Conservation (phyloP, 2,113 vertebrate species). For the Sula dactylatra region DNA sequence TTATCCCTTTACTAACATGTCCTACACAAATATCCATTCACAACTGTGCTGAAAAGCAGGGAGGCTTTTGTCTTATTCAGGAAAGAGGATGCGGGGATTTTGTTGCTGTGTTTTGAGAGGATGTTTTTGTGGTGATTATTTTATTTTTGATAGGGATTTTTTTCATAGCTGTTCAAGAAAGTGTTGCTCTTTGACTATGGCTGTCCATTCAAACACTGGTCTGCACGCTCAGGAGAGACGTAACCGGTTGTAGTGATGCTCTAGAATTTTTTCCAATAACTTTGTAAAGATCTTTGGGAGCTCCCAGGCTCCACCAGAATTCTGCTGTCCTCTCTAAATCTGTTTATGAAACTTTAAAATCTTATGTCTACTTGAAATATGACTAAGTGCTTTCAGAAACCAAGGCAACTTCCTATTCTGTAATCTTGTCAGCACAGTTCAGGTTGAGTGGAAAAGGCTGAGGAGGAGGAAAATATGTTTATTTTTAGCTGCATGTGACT, state of each 20-base stretch:
- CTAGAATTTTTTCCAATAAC: neutral
- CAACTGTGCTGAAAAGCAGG: neutral
- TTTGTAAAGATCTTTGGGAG: neutral
- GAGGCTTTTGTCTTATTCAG: neutral
- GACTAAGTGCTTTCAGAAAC: neutral
- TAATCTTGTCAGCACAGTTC: neutral
- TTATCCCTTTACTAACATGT: neutral
- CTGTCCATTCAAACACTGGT: neutral
- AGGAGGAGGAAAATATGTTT: neutral
- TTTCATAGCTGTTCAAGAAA: neutral
- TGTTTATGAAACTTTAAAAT: neutral
- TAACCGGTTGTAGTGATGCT: neutral
- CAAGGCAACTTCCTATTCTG: neutral
- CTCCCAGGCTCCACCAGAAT: neutral
- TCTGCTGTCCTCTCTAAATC: neutral
- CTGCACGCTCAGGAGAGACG: neutral
- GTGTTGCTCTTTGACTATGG: neutral
- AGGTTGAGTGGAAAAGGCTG: neutral
- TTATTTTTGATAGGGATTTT: neutral
- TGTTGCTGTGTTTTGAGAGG: neutral
- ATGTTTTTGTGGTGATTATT: neutral
- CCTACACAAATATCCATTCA: neutral
- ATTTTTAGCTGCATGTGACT: slow-evolving; percentile 17
- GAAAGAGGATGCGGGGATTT: neutral
- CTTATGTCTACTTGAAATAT: neutral